phyloP scores from a whole-genome alignment of 2,888 invertebrate genomes.

The Lathronympha strigana region DNA sequence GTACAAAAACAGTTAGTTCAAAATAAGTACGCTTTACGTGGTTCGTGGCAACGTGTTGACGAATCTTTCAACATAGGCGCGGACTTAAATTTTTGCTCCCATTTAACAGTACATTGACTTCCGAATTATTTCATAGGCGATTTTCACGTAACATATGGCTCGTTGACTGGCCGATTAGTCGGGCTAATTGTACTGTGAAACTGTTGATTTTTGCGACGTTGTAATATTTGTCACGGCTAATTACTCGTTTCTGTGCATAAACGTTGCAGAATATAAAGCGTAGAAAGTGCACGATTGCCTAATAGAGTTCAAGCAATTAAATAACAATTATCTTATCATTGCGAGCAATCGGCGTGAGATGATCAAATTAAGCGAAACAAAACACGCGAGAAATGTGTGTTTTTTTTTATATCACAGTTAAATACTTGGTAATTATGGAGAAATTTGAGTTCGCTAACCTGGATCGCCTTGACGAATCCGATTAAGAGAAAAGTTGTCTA shows the following conservation, averaged over 20 bases:
- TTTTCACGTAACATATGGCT: neutral
- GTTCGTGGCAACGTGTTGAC: conserved; percentile 1
- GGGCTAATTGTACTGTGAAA: conserved; percentile 7
- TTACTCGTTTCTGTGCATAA: conserved; percentile 20
- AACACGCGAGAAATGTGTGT: conserved; percentile 25
- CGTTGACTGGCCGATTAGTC: neutral
- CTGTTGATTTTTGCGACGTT: conserved; percentile 11
- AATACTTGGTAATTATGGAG: conserved; percentile 32
- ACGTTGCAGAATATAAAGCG: conserved; percentile 24
- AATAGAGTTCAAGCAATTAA: conserved; percentile 36
- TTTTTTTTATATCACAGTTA: conserved; percentile 14
- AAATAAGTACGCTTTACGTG: neutral
- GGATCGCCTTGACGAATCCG: conserved; percentile 69
- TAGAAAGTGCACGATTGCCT: conserved; percentile 34
- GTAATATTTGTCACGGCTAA: conserved; percentile 32
- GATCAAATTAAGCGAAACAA: conserved; percentile 20
- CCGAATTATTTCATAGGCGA: neutral
- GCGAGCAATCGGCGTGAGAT: conserved; percentile 38
- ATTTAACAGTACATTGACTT: conserved; percentile 3
- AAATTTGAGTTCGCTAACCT: conserved; percentile 53
- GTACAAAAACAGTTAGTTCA: neutral
- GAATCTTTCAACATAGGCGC: neutral
- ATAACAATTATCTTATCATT: conserved; percentile 37
- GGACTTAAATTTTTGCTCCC: neutral
- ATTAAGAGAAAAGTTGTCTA: conserved; percentile 65